Base-by-base conservation (phyloP, 2,113 vertebrate genomes). In the Semicossyphus pulcher region DNA sequence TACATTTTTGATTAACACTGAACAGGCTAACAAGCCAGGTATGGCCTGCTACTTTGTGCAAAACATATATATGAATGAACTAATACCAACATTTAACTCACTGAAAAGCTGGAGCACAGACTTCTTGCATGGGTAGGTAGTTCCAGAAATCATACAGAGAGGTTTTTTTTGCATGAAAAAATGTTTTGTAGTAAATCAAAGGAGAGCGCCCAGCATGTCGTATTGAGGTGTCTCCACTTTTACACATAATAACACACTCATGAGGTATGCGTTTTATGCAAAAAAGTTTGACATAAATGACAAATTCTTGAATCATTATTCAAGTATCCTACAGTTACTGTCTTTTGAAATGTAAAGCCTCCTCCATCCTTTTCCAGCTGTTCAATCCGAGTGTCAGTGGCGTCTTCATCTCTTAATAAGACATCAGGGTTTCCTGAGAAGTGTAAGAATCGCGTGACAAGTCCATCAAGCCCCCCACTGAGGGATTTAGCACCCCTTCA, bases 391-490 rank as follows among this genome's bases (percentile, higher is more conserved):
- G 76, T 52, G 73, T 62, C 84, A 51, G 53, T 37, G 20, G 39
- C 26, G 37, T 69, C 31, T 3, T 62, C 53, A 62, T 66, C 52
- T 68, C 44, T 73, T 80, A 86, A 73, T 80, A 76, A 82, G 62
- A 80, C 66, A 69, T 78, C 79, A 71, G 48, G 71, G 59, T 70
- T 78, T 61, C 37, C 64, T 61, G 72, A 47, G 44, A 69, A 71
- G 74, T 60, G 18, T 69, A 70, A 81, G 57, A 80, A 75, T 85
- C 11, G 32, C 74, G 39, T 80, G 83, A 85, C 74, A 59, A 72
- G 80, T 60, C 49, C 63, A 59, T 78, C 80, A 66, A 74, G 68
- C 60, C 39, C 60, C 85, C 72, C 68, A 44, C 57, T 8, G 70
- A 39, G 76, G 34, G 66, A 87, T 84, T 82, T 84, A 83, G 66